Evolutionary conservation across 2,888 invertebrate genomes (phyloP).

Genomic region (Oligia strigilis): DNA sequence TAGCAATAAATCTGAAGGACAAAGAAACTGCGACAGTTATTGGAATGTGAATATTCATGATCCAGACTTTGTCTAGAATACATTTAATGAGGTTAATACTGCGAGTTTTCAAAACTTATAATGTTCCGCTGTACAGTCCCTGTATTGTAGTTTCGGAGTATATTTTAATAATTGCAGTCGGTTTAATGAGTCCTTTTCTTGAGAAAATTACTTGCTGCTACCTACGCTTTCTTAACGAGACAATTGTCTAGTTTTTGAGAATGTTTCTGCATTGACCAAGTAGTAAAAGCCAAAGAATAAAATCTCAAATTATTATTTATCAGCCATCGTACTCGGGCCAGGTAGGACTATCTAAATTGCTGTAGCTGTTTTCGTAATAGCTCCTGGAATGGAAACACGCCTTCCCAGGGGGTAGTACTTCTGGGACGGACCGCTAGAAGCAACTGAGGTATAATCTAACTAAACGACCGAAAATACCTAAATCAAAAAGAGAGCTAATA

Average conservation of each 20-base stretch:
- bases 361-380: background rate
- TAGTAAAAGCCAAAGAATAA: background rate
- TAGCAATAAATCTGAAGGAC: conserved; percentile 40
- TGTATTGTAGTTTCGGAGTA: conserved; percentile 54
- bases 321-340: background rate
- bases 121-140: conserved; percentile 21
- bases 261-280: background rate
- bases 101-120: conserved; percentile 53
- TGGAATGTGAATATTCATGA: conserved; percentile 68
- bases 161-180: conserved; percentile 56
- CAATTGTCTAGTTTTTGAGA: conserved; percentile 25
- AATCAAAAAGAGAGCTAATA: too few relatives aligned
- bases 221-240: conserved; percentile 48
- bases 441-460: background rate
- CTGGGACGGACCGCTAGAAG: background rate
- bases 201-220: conserved; percentile 21
- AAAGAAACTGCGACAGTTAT: conserved; percentile 56
- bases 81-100: conserved; percentile 68
- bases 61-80: conserved; percentile 63
- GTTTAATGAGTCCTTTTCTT: conserved; percentile 52
- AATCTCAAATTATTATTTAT: background rate
- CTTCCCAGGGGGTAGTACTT: background rate
- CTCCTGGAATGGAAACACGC: background rate
- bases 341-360: background rate
- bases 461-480: background rate